Conservation (phyloP, 2,797 vertebrate species). For the Rachycentron canadum region DNA sequence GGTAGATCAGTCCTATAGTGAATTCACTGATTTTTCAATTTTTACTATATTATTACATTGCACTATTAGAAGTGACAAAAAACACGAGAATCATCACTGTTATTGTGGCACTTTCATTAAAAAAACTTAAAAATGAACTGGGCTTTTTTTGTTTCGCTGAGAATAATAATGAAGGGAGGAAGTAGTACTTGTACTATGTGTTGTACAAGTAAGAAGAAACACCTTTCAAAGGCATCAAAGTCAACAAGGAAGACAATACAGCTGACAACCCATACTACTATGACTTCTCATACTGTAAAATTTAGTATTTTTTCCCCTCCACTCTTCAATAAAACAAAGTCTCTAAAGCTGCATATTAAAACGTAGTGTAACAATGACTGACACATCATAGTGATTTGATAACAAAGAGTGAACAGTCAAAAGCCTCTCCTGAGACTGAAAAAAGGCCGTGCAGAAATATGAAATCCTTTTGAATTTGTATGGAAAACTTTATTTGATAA, state of each 20-base stretch:
- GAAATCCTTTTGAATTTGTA: slow-evolving; percentile 86
- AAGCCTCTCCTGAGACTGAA: slow-evolving; percentile 28
- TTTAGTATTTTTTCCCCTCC: neutral
- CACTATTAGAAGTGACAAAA: neutral
- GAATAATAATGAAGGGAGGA: neutral
- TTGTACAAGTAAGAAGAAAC: slow-evolving; percentile 15
- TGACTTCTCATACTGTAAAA: neutral
- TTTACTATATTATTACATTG: neutral
- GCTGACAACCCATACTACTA: neutral
- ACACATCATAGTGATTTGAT: slow-evolving; percentile 20
- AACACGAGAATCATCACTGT: neutral
- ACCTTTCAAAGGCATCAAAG: neutral
- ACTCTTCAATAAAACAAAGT: slow-evolving; percentile 8
- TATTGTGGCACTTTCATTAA: neutral
- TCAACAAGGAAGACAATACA: neutral
- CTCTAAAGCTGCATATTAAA: slow-evolving; percentile 14
- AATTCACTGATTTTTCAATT: neutral
- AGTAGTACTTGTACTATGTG: neutral
- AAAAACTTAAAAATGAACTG: neutral
- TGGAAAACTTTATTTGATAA: slow-evolving; percentile 99
- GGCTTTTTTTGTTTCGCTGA: neutral
- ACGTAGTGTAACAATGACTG: slow-evolving; percentile 1
- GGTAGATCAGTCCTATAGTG: neutral
- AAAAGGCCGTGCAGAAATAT: slow-evolving; percentile 60
- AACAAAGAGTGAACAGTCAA: slow-evolving; percentile 24